Evolutionary conservation across 2,797 vertebrate species (phyloP).

Genomic region (Epinephelus coioides): DNA sequence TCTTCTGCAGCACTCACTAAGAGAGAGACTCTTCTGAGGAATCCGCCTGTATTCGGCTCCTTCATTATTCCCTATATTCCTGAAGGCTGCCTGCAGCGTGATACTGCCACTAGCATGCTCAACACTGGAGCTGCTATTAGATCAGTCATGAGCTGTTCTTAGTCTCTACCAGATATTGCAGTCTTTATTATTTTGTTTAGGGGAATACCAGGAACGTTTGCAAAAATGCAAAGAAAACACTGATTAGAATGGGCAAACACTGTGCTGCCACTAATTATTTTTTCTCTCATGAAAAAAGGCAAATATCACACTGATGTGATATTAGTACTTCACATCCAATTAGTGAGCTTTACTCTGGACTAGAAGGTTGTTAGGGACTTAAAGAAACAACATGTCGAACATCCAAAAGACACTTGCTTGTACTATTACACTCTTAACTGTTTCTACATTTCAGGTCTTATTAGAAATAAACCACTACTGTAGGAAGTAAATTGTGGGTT

Average conservation of each 20-base stretch:
- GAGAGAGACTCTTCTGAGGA: slow-evolving; percentile 19
- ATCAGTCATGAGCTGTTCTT: slow-evolving; percentile 35
- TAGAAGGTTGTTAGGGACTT: background rate
- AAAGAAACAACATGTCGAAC: slow-evolving; percentile 2
- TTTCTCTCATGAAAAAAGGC: background rate
- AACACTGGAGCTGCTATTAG: slow-evolving; percentile 35
- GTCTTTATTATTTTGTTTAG: slow-evolving; percentile 41
- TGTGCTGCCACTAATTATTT: slow-evolving; percentile 1
- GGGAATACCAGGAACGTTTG: slow-evolving; percentile 7
- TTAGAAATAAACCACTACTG: background rate
- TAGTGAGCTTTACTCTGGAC: slow-evolving; percentile 12
- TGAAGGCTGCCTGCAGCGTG: slow-evolving; percentile 59
- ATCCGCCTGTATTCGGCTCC: slow-evolving; percentile 36
- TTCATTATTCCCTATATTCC: slow-evolving; percentile 61
- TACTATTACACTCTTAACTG: background rate
- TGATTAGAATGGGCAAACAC: slow-evolving; percentile 26
- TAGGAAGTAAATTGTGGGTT: no score
- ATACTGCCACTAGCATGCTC: slow-evolving; percentile 49
- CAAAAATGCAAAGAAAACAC: slow-evolving; percentile 15
- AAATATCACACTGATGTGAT: slow-evolving; percentile 11
- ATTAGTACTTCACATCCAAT: slow-evolving; percentile 3
- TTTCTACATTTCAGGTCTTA: background rate
- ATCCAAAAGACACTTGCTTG: background rate
- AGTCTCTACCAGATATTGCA: slow-evolving; percentile 28
- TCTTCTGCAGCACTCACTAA: slow-evolving; percentile 17